Conservation (phyloP, 1,140 invertebrate species). For the Trichonephila clavata region DNA sequence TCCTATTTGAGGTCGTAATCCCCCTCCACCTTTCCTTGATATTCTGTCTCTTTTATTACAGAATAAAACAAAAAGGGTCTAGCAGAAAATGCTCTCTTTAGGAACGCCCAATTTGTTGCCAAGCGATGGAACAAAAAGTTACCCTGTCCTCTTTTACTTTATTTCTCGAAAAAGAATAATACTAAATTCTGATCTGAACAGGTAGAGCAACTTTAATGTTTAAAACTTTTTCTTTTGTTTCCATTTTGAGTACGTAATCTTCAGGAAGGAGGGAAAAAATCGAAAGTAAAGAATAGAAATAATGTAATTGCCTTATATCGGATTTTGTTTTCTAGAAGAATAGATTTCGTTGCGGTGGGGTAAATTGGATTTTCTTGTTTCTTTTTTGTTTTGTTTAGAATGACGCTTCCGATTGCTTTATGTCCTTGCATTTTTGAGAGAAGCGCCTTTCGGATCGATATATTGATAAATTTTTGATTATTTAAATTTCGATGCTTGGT, state of each 20-base stretch:
- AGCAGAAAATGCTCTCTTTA: slow-evolving; percentile 27
- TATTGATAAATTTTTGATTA: not conserved
- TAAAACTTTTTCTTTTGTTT: not conserved
- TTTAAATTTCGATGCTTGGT: not conserved
- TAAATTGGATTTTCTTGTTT: not conserved
- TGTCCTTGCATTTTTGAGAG: not conserved
- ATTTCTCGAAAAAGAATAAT: not conserved
- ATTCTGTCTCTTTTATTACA: not conserved
- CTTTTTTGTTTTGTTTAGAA: not conserved
- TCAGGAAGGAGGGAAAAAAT: not conserved
- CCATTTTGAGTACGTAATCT: not conserved
- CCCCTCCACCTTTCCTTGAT: no score
- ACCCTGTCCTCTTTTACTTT: not conserved
- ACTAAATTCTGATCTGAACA: not conserved
- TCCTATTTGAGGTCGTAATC: not conserved
- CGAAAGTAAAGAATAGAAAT: not conserved
- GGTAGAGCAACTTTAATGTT: not conserved
- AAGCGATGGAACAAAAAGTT: not conserved
- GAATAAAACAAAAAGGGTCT: not conserved
- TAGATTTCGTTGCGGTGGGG: not conserved
- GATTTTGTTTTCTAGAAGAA: not conserved
- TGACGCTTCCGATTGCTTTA: not conserved
- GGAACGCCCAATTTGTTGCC: slow-evolving; percentile 33
- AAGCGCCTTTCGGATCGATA: not conserved
- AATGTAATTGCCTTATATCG: not conserved